Evolutionary conservation across 2,888 invertebrate species (phyloP).

Genomic region (Julus scanicus): DNA sequence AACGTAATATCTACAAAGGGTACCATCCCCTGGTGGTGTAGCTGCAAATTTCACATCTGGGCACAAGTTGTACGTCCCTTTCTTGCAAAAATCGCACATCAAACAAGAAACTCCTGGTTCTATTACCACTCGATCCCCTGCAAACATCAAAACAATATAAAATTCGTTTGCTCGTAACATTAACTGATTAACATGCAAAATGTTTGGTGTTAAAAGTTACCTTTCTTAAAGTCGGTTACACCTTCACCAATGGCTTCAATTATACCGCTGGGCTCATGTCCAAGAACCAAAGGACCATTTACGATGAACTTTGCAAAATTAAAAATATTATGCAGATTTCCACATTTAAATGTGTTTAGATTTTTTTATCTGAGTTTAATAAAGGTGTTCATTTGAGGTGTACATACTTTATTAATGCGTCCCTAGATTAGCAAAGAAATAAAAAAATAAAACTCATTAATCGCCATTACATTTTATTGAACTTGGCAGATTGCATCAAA

Average conservation of each 20-base stretch:
- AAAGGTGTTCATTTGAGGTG: not conserved
- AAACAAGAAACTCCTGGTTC: slow-evolving; percentile 94
- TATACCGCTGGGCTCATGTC: slow-evolving; percentile 83
- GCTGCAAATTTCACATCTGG: slow-evolving; percentile 89
- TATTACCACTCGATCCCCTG: slow-evolving; percentile 91
- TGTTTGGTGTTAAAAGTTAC: slow-evolving; percentile 63
- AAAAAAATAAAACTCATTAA: not conserved
- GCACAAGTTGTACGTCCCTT: slow-evolving; percentile 91
- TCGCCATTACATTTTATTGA: not conserved
- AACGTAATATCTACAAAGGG: slow-evolving; percentile 84
- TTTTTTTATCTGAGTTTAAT: not conserved
- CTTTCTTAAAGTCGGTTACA: slow-evolving; percentile 70
- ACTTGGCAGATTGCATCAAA: not conserved
- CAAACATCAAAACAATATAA: not conserved
- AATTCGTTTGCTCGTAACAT: not conserved
- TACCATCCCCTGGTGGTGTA: slow-evolving; percentile 94
- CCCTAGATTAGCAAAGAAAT: not conserved
- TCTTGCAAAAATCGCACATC: slow-evolving; percentile 84
- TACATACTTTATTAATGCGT: slow-evolving; percentile 9
- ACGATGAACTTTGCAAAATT: slow-evolving; percentile 74
- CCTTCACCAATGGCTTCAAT: slow-evolving; percentile 75
- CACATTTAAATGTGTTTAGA: not conserved
- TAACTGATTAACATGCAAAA: not conserved
- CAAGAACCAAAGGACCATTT: slow-evolving; percentile 90
- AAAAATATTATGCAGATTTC: not conserved